These are phyloP conservation scores for Tachuris rubrigastra DNA, from an alignment of 2,113 vertebrate genomes.

Conservation along the genomic window DNA sequence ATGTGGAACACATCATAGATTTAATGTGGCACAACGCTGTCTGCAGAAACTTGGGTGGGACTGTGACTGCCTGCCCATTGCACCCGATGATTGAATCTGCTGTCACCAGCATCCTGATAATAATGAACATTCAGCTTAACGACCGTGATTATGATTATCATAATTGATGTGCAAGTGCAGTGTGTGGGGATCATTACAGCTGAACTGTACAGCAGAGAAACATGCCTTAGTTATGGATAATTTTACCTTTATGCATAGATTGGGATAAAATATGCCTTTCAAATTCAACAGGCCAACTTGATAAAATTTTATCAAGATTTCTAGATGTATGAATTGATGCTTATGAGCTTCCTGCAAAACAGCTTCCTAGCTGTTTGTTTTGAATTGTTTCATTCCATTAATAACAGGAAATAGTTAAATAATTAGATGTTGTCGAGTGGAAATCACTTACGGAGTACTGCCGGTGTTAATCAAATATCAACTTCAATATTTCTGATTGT, in stretches of 20 bases:
- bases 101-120: slow-evolving; percentile 83
- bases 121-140: slow-evolving; percentile 88
- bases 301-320: slow-evolving; percentile 66
- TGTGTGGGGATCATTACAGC: slow-evolving; percentile 80
- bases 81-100: slow-evolving; percentile 83
- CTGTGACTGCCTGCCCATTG: slow-evolving; percentile 73
- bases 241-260: slow-evolving; percentile 77
- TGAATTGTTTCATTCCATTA: slow-evolving; percentile 70
- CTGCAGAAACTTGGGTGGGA: slow-evolving; percentile 82
- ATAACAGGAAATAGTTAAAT: slow-evolving; percentile 71
- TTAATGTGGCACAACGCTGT: slow-evolving; percentile 82
- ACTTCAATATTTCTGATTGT: slow-evolving; percentile 18
- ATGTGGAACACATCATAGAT: slow-evolving; percentile 78
- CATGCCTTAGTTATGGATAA: slow-evolving; percentile 74
- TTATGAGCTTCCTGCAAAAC: slow-evolving; percentile 45
- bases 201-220: slow-evolving; percentile 76
- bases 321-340: slow-evolving; percentile 36
- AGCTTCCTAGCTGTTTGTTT: slow-evolving; percentile 65
- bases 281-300: slow-evolving; percentile 63
- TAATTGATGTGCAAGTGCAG: slow-evolving; percentile 86
- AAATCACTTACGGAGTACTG: slow-evolving; percentile 52
- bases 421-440: slow-evolving; percentile 59
- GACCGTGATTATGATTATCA: slow-evolving; percentile 87
- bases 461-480: slow-evolving; percentile 54
- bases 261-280: slow-evolving; percentile 77